Evolutionary conservation across 2,888 invertebrate genomes (phyloP), one percentile per base, ranked within the genome.

Genomic region (Cremastobaeus sp.): DNA sequence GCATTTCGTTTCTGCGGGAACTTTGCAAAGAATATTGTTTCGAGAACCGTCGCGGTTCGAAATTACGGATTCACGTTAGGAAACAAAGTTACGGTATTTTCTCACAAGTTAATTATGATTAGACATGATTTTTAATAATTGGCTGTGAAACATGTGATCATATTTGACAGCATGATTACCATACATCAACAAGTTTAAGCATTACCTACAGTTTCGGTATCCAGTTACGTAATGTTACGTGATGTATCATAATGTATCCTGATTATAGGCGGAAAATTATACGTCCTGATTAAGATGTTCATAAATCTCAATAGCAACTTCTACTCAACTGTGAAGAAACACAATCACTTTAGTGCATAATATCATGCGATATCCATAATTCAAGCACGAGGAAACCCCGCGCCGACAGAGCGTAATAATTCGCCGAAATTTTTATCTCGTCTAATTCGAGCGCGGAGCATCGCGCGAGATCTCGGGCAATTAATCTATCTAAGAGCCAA

Each of bases 231-330:
- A 37, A 43, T 25, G 9, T 32, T 35, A 45, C 21, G 4, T 37
- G 48, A 48, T 48, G 50, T 59, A 65, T 52, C 65, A 47, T 21
- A 43, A 68, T 48, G 11, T 35, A 43, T 35, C 68, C 50, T 43
- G 59, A 68, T 68, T 43, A 43, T 68, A 59, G 50, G 34, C 57
- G 34, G 55, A 59, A 66, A 66, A 59, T 50, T 68, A 50, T 50
- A 68, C 43, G 52, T 68, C 50, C 57, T 59, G 50, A 68, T 68
- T 68, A 68, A 43, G 43, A 68, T 59, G 57, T 43, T 59, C 43
- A 50, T 59, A 28, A 50, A 43, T 50, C 68, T 39, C 21, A 25
- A 43, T 39, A 57, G 34, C 17, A 57, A 59, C 59, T 55, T 35
- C 17, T 43, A 57, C 8, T 28, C 34, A 32, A 37, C 21, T 30